Base-by-base conservation (phyloP, 2,113 vertebrate genomes). In the Pelodiscus sinensis region DNA sequence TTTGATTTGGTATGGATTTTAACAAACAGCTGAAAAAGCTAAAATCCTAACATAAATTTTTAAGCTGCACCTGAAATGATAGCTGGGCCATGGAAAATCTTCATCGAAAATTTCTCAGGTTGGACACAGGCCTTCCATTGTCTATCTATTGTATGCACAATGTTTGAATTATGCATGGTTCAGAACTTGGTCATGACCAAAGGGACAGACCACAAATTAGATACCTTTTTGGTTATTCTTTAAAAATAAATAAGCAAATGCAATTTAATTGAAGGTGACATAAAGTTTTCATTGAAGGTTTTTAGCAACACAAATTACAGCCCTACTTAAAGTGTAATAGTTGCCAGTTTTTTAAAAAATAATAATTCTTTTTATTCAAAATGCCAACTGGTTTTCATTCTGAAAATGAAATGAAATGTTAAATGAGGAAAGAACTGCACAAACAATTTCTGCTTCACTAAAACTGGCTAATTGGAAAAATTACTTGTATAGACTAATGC, bases 1-100 rank as follows among this genome's bases (percentile, higher is more conserved):
- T 93, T 95, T 93, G 92, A 96, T 94, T 95, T 95, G 91, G 92
- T 94, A 84, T 96, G 92, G 92, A 93, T 96, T 97, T 96, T 95
- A 97, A 87, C 92, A 93, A 96, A 88, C 1, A 0, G 73, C 96
- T 94, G 68, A 91, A 95, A 92, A 21, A 94, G 96, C 54, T 88
- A 94, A 97, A 96, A 95, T 90, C 29, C 8, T 89, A 88, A 85
- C 57, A 91, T 79, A 90, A 95, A 94, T 96, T 96, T 92, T 94
- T 95, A 50, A 6, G 71, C 1, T 6, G 79, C 89, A 92, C 92
- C 93, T 95, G 73, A 96, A 93, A 86, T 88, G 58, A 13, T 6
- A 94, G 57, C 18, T 35, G 92, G 82, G 96, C 96, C 92, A 90
- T 94, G 93, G 92, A 96, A 93, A 95, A 96, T 90, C 92, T 50